phyloP scores from a whole-genome alignment of 1,140 invertebrate species.

The Drosophila ambigua region DNA sequence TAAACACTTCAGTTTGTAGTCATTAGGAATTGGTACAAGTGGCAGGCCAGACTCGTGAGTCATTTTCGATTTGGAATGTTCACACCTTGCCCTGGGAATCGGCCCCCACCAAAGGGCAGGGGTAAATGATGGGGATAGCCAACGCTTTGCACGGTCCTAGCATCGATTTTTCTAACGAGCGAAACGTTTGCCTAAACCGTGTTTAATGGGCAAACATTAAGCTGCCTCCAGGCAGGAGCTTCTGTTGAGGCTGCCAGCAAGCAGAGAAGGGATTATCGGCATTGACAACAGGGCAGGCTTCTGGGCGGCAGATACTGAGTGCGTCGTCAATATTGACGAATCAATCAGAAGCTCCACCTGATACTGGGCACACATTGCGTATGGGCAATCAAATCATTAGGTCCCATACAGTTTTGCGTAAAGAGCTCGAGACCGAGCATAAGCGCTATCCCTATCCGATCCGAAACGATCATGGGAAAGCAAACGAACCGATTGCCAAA shows the following conservation, averaged over 20 bases:
- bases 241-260: slow-evolving; percentile 9
- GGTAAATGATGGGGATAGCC: slow-evolving; percentile 13
- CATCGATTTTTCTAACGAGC: slow-evolving; percentile 54
- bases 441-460: slow-evolving; percentile 19
- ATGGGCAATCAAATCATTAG: slow-evolving; percentile 77
- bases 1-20: slow-evolving; percentile 69
- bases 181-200: slow-evolving; percentile 50
- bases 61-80: slow-evolving; percentile 36
- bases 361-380: slow-evolving; percentile 67
- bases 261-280: slow-evolving; percentile 1
- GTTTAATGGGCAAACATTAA: slow-evolving; percentile 62
- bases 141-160: slow-evolving; percentile 31
- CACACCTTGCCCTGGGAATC: slow-evolving; percentile 9
- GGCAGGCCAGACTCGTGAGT: slow-evolving; percentile 46
- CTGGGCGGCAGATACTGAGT: slow-evolving; percentile 50
- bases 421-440: slow-evolving; percentile 33
- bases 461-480: slow-evolving; percentile 41
- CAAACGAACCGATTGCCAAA: slow-evolving; percentile 63
- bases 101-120: neutral
- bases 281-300: slow-evolving; percentile 47
- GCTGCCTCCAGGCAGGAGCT: neutral
- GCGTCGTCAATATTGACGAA: slow-evolving; percentile 72
- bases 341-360: slow-evolving; percentile 61
- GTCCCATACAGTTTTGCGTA: slow-evolving; percentile 58
- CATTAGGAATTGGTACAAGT: slow-evolving; percentile 81